Conservation (phyloP, 2,113 vertebrate species). For the Spea multiplicata region DNA sequence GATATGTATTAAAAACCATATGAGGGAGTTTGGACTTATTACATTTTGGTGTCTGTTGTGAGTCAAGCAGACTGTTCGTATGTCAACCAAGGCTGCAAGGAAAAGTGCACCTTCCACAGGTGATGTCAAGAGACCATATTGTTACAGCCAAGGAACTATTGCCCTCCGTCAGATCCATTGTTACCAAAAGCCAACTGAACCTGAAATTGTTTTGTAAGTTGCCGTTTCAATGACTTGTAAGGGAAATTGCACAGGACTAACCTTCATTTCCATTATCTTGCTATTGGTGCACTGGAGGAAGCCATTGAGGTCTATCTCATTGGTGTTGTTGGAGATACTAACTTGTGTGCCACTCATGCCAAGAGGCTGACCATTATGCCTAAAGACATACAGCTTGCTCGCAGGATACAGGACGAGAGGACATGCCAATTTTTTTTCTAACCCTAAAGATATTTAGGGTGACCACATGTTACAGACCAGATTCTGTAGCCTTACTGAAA, state of each 20-base stretch:
- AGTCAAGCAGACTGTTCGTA: slow-evolving; percentile 80
- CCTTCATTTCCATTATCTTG: slow-evolving; percentile 71
- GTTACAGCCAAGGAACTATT: slow-evolving; percentile 75
- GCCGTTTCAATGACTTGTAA: slow-evolving; percentile 75
- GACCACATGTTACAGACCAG: neutral
- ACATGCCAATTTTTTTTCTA: slow-evolving; percentile 73
- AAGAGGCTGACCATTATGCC: slow-evolving; percentile 86
- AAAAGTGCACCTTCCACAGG: slow-evolving; percentile 80
- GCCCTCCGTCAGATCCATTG: slow-evolving; percentile 77
- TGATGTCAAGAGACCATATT: slow-evolving; percentile 75
- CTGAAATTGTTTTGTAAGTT: slow-evolving; percentile 78
- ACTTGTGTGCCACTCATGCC: slow-evolving; percentile 79
- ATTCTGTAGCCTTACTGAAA: neutral
- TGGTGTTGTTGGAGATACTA: slow-evolving; percentile 77
- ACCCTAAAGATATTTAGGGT: no score
- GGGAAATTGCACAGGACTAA: slow-evolving; percentile 79
- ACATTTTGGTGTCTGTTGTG: no score
- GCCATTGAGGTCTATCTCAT: slow-evolving; percentile 75
- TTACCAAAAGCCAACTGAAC: slow-evolving; percentile 78
- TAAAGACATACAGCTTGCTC: slow-evolving; percentile 83
- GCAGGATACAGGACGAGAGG: slow-evolving; percentile 78
- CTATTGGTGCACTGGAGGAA: slow-evolving; percentile 76
- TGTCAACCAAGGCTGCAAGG: slow-evolving; percentile 79
- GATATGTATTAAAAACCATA: no score
- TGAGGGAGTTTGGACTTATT: no score